Evolutionary conservation across 2,113 vertebrate genomes (phyloP).

Genomic region (Apodemus speciosus): DNA sequence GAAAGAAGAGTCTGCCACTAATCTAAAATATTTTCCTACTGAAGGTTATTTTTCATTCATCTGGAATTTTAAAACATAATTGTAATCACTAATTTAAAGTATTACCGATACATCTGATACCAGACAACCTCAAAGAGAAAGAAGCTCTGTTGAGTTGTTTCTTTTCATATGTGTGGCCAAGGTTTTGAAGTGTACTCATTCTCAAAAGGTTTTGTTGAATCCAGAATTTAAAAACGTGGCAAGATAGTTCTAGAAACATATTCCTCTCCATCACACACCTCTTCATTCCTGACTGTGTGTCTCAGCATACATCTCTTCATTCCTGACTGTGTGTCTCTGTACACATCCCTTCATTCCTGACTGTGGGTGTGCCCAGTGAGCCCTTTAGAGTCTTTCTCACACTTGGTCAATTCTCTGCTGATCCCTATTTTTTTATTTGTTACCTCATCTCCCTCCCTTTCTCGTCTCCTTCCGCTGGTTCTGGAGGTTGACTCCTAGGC

Average conservation of each 20-base stretch:
- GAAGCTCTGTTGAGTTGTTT: not conserved
- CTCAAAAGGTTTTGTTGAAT: not conserved
- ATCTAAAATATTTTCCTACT: not conserved
- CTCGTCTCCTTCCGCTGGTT: not conserved
- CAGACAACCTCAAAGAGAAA: not conserved
- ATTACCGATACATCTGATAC: not conserved
- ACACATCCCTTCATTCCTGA: too few relatives aligned
- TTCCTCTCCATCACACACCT: not conserved
- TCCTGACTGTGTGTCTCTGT: too few relatives aligned
- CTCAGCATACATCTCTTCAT: too few relatives aligned
- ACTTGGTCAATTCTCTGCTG: not conserved
- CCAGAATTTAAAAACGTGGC: not conserved
- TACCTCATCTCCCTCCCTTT: not conserved
- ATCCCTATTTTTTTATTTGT: not conserved
- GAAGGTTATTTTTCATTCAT: not conserved
- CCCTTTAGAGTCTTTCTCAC: not conserved
- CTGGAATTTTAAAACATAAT: not conserved
- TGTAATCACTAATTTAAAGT: not conserved
- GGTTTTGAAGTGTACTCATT: not conserved
- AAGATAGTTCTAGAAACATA: not conserved
- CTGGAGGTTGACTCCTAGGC: not conserved
- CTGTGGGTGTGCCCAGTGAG: rapidly evolving
- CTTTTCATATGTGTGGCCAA: not conserved
- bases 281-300: too few relatives aligned
- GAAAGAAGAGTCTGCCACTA: not conserved